Base-by-base conservation (phyloP, 2,113 vertebrate species). In the Apus apus region DNA sequence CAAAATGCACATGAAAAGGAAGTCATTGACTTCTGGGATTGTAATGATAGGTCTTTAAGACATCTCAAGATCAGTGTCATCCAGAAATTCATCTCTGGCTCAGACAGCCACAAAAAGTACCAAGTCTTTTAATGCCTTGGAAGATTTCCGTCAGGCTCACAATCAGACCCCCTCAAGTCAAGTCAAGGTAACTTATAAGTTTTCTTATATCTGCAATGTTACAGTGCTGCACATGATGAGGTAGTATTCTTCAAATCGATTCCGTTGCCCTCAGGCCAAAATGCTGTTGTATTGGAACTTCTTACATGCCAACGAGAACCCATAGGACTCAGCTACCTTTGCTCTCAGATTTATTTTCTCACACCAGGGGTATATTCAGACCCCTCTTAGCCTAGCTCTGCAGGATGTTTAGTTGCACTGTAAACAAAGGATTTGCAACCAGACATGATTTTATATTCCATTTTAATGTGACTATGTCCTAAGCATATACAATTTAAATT, bases 401-500 rank as follows among this genome's bases (percentile, higher is more conserved):
- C 7, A 13, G 80, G 32, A 38, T 71, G 65, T 89, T 96, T 78
- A 78, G 43, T 43, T 92, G 43, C 22, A 15, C 19, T 81, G 60
- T 74, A 90, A 74, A 90, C 80, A 93, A 86, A 64, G 50, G 46
- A 83, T 92, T 94, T 90, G 58, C 57, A 90, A 30, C 9, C 19
- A 94, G 57, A 8, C 43, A 32, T 83, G 77, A 38, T 84, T 77
- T 95, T 78, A 67, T 89, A 27, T 94, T 90, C 43, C 13, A 51
- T 87, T 92, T 87, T 85, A 64, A 67, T 77, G 17, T 67, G 68
- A 14, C 46, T 77, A 4, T 82, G 76, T 75, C 65, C 57, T 85
- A 67, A 67, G 38, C 72, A 53, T 36, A 64, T 40, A 57, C 48
- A 50, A n/a, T 80, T 81, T 57, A 74, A 66, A 53, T 90, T 92